phyloP scores from a whole-genome alignment of 1,140 invertebrate species.

The Ganaspis sp. region DNA sequence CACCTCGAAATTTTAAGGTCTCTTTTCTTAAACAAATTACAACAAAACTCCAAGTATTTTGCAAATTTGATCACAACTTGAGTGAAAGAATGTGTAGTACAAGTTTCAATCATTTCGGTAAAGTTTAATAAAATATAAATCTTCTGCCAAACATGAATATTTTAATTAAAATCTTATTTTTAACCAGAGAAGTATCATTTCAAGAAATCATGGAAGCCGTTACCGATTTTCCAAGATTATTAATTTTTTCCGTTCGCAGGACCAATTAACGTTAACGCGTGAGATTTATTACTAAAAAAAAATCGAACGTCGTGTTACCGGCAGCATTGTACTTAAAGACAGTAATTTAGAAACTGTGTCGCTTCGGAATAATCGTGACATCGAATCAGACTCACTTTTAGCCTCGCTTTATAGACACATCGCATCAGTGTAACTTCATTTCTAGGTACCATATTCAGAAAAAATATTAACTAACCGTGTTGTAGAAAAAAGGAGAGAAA shows the following conservation, averaged over 20 bases:
- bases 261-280: conserved; percentile 22
- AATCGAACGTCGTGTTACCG: background rate
- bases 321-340: conserved; percentile 30
- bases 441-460: background rate
- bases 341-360: conserved; percentile 11
- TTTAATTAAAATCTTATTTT: background rate
- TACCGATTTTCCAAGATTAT: background rate
- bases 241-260: conserved; percentile 20
- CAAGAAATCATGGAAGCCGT: background rate
- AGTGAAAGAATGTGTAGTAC: background rate
- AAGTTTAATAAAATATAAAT: background rate
- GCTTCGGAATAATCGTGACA: conserved; percentile 23
- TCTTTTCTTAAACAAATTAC: background rate
- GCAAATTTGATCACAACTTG: background rate
- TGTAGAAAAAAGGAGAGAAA: background rate
- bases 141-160: background rate
- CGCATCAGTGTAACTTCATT: background rate
- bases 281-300: conserved; percentile 15
- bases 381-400: conserved; percentile 20
- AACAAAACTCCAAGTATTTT: background rate
- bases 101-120: background rate
- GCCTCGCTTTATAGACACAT: conserved; percentile 20
- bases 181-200: background rate
- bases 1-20: background rate
- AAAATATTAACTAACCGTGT: conserved; percentile 5